Evolutionary conservation across 2,888 invertebrate species (phyloP), one percentile per base, ranked within the genome.

Genomic region (Chelonus formosanus): DNA sequence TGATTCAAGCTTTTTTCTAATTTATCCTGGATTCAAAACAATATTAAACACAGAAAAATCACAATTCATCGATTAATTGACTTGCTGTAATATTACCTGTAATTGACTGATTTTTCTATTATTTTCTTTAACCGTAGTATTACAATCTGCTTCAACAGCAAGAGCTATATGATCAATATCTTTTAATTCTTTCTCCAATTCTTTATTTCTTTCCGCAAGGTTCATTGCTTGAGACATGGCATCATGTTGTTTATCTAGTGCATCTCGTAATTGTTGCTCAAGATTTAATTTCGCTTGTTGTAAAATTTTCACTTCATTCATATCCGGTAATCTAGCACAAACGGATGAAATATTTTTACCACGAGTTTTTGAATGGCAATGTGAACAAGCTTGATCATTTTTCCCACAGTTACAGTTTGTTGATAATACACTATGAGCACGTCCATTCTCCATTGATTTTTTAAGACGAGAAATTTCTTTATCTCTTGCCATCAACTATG

Each of bases 221-320:
- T 86, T 86, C 52, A 93, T 84, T 4, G 93, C 93, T 72, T 91
- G 85, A 53, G 90, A 86, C 92, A 93, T 93, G 3, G 93, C 94
- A 80, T 93, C 93, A 81, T 94, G 94, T 77, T 92, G 91, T 75
- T 90, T 91, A 62, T 87, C 86, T 67, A 91, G 79, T 31, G 89
- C 86, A 72, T 87, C 86, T 83, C 86, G 86, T 5, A 88, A 76
- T 84, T 89, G 85, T 45, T 84, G 78, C 63, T 89, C 87, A 75
- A 90, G 85, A 69, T 86, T 82, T 57, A 82, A 82, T 84, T 91
- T 92, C 40, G 89, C 86, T 65, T 88, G 87, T 73, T 88, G 87
- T 64, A 92, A 78, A 56, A 87, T 82, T 76, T 86, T 88, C 43
- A 89, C 81, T 78, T 91, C 87, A 72, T 87, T 73, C 50, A 40